Evolutionary conservation across 2,113 vertebrate genomes (phyloP), one percentile per base, ranked within the genome.

Genomic region (Nyctibius bracteatus): DNA sequence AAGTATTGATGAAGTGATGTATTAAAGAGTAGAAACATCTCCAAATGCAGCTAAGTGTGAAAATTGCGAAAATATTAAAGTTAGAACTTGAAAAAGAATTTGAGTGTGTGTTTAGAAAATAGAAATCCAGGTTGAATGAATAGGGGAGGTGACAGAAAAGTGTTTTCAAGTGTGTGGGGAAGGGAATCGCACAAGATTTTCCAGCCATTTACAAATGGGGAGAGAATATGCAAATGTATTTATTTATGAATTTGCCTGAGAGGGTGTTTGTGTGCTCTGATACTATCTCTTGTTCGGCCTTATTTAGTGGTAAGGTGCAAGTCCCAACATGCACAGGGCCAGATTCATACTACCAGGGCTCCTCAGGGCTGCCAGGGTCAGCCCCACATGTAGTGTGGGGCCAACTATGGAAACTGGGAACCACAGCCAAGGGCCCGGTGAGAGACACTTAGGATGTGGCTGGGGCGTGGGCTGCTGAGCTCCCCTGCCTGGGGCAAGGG

Each of bases 301-400:
- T 25, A 10, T 4, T 22, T 25, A 16, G 41, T 8, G 68, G 33
- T 7, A 3, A 54, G 33, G 54, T 54, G 51, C 58, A 25, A 59
- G 77, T 10, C 43, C 39, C 4, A 31, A 28, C 67, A 6, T 1
- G 58, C 41, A 2, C 3, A 17, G 62, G 80, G 66, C 49, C 41
- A 6, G 28, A 2, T 6, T 16, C 3, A 0, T 8, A 1, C 35
- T 4, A 2, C 1, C 39, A 5, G 55, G 37, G 41, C 71, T 23
- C 0, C 3, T 14, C 5, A 3, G 20, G 39, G 27, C 59, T 43
- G 61, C 59, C 31, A 6, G 41, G 62, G 62, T 43, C 7, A 37
- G 12, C 75, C 16, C 31, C 21, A 0, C 2, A 1, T 1, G 4
- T 18, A 0, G 31, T 1, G 30, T 16, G 3, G 66, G 55, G 47